Evolutionary conservation across 1,140 invertebrate species (phyloP), one percentile per base, ranked within the genome.

Genomic region (Homalodisca vitripennis): DNA sequence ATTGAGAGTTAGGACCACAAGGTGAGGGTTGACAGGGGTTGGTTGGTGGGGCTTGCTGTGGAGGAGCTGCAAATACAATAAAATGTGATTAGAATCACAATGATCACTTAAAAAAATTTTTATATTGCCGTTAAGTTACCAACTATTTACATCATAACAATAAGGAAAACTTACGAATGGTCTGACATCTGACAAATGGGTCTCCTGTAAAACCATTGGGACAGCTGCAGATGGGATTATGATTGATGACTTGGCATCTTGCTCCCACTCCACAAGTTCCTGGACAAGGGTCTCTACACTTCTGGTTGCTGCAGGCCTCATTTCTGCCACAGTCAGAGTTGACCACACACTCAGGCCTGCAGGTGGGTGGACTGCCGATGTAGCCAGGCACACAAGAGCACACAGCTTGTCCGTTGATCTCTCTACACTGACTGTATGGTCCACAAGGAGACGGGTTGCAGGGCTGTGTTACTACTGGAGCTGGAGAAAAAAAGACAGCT

Each of bases 341-440:
- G 20, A 89, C 84, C 2, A 84, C 82, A 80, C 90, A 92, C 78
- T 92, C 90, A 31, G 89, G 88, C 74, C 86, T 82, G 73, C 89
- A 91, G 74, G 87, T 88, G 29, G 89, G 89, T 69, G 89, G 88
- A 70, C 80, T 84, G 63, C 90, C 90, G n/a, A 86, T 80, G 73
- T 88, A 91, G 41, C 81, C 86, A 14, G 63, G 82, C 72, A 85
- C 79, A 74, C 90, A 92, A 26, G 86, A 85, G 73, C 90, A 92
- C 0, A 87, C 86, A 0, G 88, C 84, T 64, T 84, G 80, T 66
- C 84, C 84, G 62, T 86, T 84, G 51, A 84, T 79, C 68, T 86
- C 79, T 72, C 85, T 82, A 76, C 92, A 93, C 74, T 89, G 81
- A 60, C 74, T 75, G 67, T 84, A 83, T 1, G 80, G 73, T 70